phyloP scores from a whole-genome alignment of 2,797 vertebrate species.

The Mormyrops boulengeri region DNA sequence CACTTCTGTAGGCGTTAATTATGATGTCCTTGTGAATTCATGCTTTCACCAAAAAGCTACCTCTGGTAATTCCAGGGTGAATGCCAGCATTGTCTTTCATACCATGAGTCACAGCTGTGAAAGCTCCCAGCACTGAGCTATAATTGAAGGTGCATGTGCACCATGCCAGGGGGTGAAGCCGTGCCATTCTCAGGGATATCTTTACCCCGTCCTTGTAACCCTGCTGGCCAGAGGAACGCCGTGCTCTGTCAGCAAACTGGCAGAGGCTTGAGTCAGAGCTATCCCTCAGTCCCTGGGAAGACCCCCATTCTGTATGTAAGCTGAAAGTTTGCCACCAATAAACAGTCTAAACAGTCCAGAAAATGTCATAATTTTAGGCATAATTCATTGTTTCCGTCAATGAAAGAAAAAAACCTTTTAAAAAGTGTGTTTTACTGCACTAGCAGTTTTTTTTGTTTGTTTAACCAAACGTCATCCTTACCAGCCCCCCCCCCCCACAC shows the following conservation, averaged over 20 bases:
- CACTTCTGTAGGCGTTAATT: neutral
- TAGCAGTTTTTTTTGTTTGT: too few relatives aligned
- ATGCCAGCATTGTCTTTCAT: neutral
- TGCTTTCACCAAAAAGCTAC: neutral
- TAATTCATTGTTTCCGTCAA: neutral
- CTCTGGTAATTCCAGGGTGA: neutral
- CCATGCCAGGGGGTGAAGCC: constrained; percentile 33
- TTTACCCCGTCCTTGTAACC: constrained; percentile 43
- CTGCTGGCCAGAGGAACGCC: neutral
- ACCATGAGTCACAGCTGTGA: constrained; percentile 25
- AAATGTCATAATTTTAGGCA: neutral
- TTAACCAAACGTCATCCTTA: neutral
- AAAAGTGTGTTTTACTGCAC: neutral
- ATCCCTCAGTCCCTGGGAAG: neutral
- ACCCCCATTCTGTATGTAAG: neutral
- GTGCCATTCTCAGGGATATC: constrained; percentile 34
- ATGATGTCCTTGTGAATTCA: neutral
- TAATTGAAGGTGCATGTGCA: constrained; percentile 39
- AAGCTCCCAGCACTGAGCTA: constrained; percentile 26
- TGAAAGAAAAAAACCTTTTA: neutral
- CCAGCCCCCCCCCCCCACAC: neutral
- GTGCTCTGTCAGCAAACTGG: neutral
- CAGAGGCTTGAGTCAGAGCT: neutral
- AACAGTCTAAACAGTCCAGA: neutral
- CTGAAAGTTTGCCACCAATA: neutral